These are phyloP conservation scores for Busseola fusca DNA, from an alignment of 2,888 invertebrate species.

Conservation along the genomic window DNA sequence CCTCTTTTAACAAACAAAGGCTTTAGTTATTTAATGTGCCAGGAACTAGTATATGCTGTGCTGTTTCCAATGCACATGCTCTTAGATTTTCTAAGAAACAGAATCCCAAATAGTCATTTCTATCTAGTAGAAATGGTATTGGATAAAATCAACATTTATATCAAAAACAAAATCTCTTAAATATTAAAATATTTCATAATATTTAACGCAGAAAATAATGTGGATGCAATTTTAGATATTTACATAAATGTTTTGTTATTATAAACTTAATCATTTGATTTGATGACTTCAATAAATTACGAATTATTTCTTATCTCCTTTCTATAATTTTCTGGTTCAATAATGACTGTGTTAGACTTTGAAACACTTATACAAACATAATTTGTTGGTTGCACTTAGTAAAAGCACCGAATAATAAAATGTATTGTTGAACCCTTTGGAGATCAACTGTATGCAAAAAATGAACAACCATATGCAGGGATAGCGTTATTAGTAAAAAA, in stretches of 20 bases:
- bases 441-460: slow-evolving; percentile 31
- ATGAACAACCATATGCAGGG: slow-evolving; percentile 28
- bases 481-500: slow-evolving; percentile 3
- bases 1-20: neutral
- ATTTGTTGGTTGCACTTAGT: slow-evolving; percentile 17
- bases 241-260: slow-evolving; percentile 22
- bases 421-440: slow-evolving; percentile 15
- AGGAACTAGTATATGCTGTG: neutral
- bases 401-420: slow-evolving; percentile 38
- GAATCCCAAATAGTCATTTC: slow-evolving; percentile 63
- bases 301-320: neutral
- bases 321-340: slow-evolving; percentile 27
- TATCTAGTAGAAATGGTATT: slow-evolving; percentile 69
- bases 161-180: slow-evolving; percentile 42
- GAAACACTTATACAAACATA: slow-evolving; percentile 6
- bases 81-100: slow-evolving; percentile 19
- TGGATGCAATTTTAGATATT: slow-evolving; percentile 30
- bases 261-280: neutral
- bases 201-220: slow-evolving; percentile 33
- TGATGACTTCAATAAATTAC: slow-evolving; percentile 42
- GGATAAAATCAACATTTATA: slow-evolving; percentile 42
- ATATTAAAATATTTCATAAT: slow-evolving; percentile 31
- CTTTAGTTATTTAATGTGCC: neutral
- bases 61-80: slow-evolving; percentile 2
- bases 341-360: slow-evolving; percentile 10